phyloP scores from a whole-genome alignment of 2,888 invertebrate genomes.

The Campoletis raptor region DNA sequence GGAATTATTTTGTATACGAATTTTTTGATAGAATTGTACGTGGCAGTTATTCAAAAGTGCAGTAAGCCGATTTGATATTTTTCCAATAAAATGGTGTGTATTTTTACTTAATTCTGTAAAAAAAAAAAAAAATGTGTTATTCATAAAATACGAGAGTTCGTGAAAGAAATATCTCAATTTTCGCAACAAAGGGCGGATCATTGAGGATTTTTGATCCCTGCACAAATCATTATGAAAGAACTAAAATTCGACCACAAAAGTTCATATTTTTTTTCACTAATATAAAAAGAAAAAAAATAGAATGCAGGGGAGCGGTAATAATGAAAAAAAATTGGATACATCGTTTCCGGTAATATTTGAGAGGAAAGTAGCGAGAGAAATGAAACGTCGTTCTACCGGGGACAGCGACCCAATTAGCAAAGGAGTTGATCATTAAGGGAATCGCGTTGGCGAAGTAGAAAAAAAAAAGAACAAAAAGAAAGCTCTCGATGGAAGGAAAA shows the following conservation, averaged over 20 bases:
- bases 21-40: too few relatives aligned
- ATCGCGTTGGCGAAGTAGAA: slow-evolving; percentile 51
- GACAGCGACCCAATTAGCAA: slow-evolving; percentile 66
- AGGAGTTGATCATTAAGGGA: slow-evolving; percentile 66
- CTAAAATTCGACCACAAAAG: background rate
- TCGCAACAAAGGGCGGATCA: too few relatives aligned
- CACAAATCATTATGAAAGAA: background rate
- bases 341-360: slow-evolving; percentile 34
- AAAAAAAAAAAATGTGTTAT: too few relatives aligned
- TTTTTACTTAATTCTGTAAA: too few relatives aligned
- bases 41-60: too few relatives aligned
- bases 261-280: background rate
- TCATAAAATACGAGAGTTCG: too few relatives aligned
- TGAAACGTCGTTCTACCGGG: slow-evolving; percentile 55
- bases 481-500: background rate
- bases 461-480: slow-evolving; percentile 14
- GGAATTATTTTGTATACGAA: too few relatives aligned
- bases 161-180: too few relatives aligned
- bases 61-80: too few relatives aligned
- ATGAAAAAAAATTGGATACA: slow-evolving; percentile 23
- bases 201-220: background rate
- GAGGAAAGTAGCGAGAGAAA: slow-evolving; percentile 29
- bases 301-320: background rate
- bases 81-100: too few relatives aligned
- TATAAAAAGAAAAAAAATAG: slow-evolving; percentile 1